Base-by-base conservation (phyloP, 2,797 vertebrate genomes). In the Loris lydekkerianus region DNA sequence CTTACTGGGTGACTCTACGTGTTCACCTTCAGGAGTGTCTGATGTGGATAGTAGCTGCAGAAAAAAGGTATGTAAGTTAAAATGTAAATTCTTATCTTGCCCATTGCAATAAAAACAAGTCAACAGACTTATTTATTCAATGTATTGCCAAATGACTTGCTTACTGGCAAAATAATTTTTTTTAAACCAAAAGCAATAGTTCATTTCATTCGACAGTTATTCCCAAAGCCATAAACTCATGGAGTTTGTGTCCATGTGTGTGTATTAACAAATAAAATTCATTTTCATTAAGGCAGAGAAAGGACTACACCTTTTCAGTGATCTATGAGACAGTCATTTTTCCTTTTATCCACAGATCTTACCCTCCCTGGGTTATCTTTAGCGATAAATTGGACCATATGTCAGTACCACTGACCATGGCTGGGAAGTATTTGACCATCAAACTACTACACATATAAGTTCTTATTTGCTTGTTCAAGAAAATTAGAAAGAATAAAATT, bases 41-140 rank as follows among this genome's bases (percentile, higher is more conserved):
- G 99, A 99, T 89, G 99, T 99, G 76, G 99, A 99, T 95, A 99
- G 97, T 49, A 99, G 99, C 99, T 99, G 97, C 4, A 89, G 73
- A 91, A 27, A 96, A 73, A 97, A 10, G 0, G 61, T 9, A n/a
- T 13, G n/a, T 2, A 60, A 31, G 73, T 91, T 95, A 94, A 93
- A 94, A 94, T 78, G 65, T 20, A 92, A 89, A 77, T 82, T 82
- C 18, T 76, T 61, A 90, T 56, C 31, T 21, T 86, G 14, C 27
- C 49, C 25, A 46, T 76, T 82, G 15, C 21, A 88, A 89, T 86
- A 89, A 78, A 80, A 95, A 86, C 65, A 21, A 80, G 27, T 31
- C 58, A 46, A 89, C 10, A 95, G 3, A 85, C 1, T 2, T n/a
- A 60, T 65, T 91, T 83, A 56, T 73, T 91, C 21, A 70, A 65